These are phyloP conservation scores for Ptiloglossa arizonensis DNA, from an alignment of 1,140 invertebrate genomes.

Conservation along the genomic window DNA sequence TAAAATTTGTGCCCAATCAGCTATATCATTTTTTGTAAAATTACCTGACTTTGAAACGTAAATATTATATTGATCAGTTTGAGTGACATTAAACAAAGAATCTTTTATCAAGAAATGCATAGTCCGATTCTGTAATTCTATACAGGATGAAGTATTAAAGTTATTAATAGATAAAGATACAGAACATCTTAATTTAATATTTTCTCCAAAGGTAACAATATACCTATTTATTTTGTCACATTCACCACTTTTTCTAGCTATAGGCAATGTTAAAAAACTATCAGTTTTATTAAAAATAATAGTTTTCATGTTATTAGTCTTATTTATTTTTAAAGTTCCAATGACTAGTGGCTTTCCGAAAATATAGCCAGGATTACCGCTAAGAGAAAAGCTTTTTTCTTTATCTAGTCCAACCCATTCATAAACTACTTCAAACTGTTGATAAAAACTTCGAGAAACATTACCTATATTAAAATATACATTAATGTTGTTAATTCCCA, in stretches of 20 bases:
- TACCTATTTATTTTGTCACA: slow-evolving; percentile 77
- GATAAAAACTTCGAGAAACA: slow-evolving; percentile 77
- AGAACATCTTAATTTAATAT: slow-evolving; percentile 80
- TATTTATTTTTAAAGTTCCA: slow-evolving; percentile 74
- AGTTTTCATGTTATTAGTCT: slow-evolving; percentile 59
- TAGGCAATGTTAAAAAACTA: slow-evolving; percentile 79
- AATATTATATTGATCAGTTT: slow-evolving; percentile 67
- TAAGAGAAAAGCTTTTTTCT: slow-evolving; percentile 78
- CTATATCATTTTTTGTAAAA: slow-evolving; percentile 75
- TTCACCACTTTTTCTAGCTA: slow-evolving; percentile 71
- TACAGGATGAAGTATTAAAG: slow-evolving; percentile 78
- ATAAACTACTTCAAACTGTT: slow-evolving; percentile 81
- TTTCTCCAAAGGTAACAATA: slow-evolving; percentile 80
- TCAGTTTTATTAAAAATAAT: slow-evolving; percentile 71
- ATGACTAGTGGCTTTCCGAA: slow-evolving; percentile 84
- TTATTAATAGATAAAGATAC: slow-evolving; percentile 66
- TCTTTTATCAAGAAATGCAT: slow-evolving; percentile 74
- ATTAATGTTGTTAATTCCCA: slow-evolving; percentile 80
- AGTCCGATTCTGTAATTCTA: slow-evolving; percentile 79
- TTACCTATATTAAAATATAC: slow-evolving; percentile 79
- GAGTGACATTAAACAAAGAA: slow-evolving; percentile 70
- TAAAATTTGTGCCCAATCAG: slow-evolving; percentile 83
- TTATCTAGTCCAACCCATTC: slow-evolving; percentile 79
- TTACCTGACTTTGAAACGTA: slow-evolving; percentile 85
- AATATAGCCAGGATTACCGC: slow-evolving; percentile 88